Evolutionary conservation across 2,797 vertebrate species (phyloP), one percentile per base, ranked within the genome.

Genomic region (Oophaga sylvatica): DNA sequence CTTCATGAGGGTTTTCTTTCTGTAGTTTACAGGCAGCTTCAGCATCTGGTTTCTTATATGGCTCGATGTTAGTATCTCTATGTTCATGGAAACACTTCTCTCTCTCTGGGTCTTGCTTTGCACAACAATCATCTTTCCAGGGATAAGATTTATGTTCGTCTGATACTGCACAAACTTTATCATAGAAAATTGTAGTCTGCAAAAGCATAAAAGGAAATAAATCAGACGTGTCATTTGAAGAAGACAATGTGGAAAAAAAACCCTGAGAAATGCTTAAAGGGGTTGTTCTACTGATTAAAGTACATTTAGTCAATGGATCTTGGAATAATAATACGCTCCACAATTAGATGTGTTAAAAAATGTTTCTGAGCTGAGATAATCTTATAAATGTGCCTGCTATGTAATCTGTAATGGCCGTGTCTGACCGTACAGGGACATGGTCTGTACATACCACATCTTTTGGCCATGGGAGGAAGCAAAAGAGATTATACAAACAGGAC

Each of bases 71-170:
- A 53, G 48, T 0, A 80, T 83, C 16, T 73, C 79, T 86, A 3
- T 89, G 63, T 0, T 73, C 57, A 29, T 16, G 62, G 48, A 89
- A 89, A 56, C 88, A 89, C 41, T 41, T 13, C 6, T 2, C 15
- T 56, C 80, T 83, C 2, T 89, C 84, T 65, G 63, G 53, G 29
- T 83, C 88, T 53, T 17, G 11, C 75, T 80, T 87, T 17, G 13
- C 8, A 83, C 88, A 89, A 20, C 88, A 89, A 7, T 86, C 75
- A n/a, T 0, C 31, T 11, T 2, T 80, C 84, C 84, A 87, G 12
- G 59, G 56, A 79, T 89, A 89, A 17, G 6, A 0, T 31, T 48
- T 1, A 0, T 22, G 12, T 1, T 79, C 0, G 0, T 80, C 17
- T 41, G 57, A 41, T 31, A 1, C 9, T 35, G 67, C 59, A 60